Base-by-base conservation (phyloP, 2,797 vertebrate genomes). In the Acrossocheilus fasciatus region DNA sequence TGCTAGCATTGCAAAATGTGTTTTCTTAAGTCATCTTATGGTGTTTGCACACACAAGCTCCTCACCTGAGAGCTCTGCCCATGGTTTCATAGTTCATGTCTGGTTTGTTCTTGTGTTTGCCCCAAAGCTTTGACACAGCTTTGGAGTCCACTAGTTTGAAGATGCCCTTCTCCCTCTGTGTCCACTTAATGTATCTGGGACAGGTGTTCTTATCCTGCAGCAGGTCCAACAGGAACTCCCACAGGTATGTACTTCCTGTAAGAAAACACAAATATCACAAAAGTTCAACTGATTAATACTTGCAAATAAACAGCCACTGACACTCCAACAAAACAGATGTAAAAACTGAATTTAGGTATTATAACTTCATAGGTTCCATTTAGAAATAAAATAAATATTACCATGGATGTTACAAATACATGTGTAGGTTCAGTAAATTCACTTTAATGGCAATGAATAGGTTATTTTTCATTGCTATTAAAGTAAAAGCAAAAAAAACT, bases 41-140 rank as follows among this genome's bases (percentile, higher is more conserved):
- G 14, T n/a, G 70, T 10, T 45, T 12, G 57, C 14, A 82, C 14
- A 81, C 54, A 69, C 26, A 57, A n/a, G 50, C 68, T 34, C 41
- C 91, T 89, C 91, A 99, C 98, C 98, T 97, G 89, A 99, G 94
- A 17, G 98, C 98, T 88, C 98, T 95, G 59, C 98, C 98, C 98
- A 99, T 99, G 18, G 98, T 99, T 95, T 99, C 98, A 20, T 99
- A 99, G 93, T 99, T 99, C 98, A 99, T 99, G 93, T 99, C 98
- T 3, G 98, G 98, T 88, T 99, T 99, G 95, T 99, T 99, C 94
- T 99, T 99, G 93, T 99, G 98, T 91, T 98, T 99, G 9, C 98
- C 98, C 98, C 98, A 99, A 84, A 99, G 95, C 90, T 97, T 99
- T 87, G 98, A 99, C 84, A 99, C 98, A 0, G 97, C 98, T 93